Percentiles rank a stretch among this genome's conserved stretches.
Evolutionary conservation across 2,888 invertebrate genomes (phyloP).

Genomic region (Carpatolechia fugitivella): DNA sequence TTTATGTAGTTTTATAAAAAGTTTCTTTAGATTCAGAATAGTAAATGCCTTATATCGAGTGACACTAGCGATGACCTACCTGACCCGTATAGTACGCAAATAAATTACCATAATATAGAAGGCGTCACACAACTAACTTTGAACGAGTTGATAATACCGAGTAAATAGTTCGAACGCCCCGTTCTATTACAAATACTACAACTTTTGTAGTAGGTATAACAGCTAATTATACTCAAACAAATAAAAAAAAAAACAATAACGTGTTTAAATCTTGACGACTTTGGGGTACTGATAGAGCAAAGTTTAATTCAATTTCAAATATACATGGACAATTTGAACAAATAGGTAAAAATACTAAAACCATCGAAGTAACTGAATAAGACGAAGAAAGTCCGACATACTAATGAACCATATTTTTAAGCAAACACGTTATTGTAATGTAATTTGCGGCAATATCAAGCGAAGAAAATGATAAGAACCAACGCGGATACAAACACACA

Average conservation of each 20-base stretch:
- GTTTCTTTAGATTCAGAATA: too few species aligned
- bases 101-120: slow-evolving; percentile 1
- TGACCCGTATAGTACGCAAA: neutral
- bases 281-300: too few species aligned
- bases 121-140: neutral
- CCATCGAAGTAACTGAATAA: neutral
- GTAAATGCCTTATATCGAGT: neutral
- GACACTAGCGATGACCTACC: neutral
- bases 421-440: slow-evolving; percentile 25
- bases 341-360: neutral
- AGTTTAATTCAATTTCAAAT: too few species aligned
- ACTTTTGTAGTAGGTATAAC: too few species aligned
- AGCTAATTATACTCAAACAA: too few species aligned
- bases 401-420: neutral
- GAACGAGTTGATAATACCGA: neutral
- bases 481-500: slow-evolving; percentile 65
- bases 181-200: too few species aligned
- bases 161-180: too few species aligned
- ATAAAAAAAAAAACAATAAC: too few species aligned
- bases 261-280: too few species aligned
- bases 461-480: slow-evolving; percentile 66
- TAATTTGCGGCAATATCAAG: slow-evolving; percentile 55
- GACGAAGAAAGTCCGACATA: neutral
- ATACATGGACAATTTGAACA: too few species aligned
- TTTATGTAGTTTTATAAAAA: too few species aligned